Conservation (phyloP, 2,888 invertebrate genomes). For the Chrysina gloriosa region DNA sequence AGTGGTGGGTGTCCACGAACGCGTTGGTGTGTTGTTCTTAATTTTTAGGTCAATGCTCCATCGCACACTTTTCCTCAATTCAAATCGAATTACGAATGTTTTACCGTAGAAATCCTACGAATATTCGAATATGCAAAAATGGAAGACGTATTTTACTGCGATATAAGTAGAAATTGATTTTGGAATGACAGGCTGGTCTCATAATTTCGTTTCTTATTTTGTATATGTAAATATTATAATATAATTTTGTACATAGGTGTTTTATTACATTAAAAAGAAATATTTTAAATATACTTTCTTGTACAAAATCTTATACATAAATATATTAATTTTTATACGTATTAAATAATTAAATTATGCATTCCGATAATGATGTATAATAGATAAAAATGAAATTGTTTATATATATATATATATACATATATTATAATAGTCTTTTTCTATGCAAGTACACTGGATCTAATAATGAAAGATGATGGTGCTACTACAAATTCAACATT, state of each 20-base stretch:
- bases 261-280: conserved; percentile 30
- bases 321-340: conserved; percentile 40
- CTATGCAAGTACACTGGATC: conserved; percentile 28
- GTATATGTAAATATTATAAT: conserved; percentile 29
- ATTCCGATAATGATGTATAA: conserved; percentile 40
- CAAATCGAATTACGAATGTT: conserved; percentile 1
- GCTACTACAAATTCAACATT: neutral
- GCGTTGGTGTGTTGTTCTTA: conserved; percentile 58
- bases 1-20: conserved; percentile 56
- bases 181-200: conserved; percentile 14
- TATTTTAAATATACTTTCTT: conserved; percentile 36
- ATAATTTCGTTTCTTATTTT: conserved; percentile 22
- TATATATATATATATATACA: neutral
- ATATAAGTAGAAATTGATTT: neutral
- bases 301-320: conserved; percentile 42
- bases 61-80: conserved; percentile 37
- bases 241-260: conserved; percentile 40
- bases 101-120: neutral
- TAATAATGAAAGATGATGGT: conserved; percentile 3
- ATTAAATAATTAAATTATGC: conserved; percentile 41
- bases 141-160: neutral
- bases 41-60: conserved; percentile 60
- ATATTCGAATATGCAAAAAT: neutral
- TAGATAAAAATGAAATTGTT: conserved; percentile 21
- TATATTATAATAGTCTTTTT: conserved; percentile 4